Conservation (phyloP, 2,888 invertebrate genomes). For the Selenia dentaria region DNA sequence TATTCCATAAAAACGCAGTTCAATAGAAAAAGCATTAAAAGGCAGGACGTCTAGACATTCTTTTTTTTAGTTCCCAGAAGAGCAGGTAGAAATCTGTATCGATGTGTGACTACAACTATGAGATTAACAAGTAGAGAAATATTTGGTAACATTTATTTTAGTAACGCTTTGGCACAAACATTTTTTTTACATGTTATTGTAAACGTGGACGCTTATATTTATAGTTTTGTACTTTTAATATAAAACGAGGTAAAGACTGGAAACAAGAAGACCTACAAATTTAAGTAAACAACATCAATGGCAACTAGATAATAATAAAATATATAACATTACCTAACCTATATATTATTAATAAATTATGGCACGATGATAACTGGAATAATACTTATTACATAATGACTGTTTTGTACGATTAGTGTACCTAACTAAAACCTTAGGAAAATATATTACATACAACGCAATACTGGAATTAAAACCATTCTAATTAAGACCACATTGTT, state of each 20-base stretch:
- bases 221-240: constrained; percentile 20
- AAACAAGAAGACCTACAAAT: constrained; percentile 6
- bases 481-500: too few relatives aligned
- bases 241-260: constrained; percentile 16
- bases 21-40: constrained; percentile 73
- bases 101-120: constrained; percentile 10
- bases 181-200: constrained; percentile 3
- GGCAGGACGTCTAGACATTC: constrained; percentile 80
- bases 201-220: constrained; percentile 1
- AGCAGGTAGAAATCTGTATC: constrained; percentile 68
- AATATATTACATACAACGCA: too few relatives aligned
- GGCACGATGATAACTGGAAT: constrained; percentile 3
- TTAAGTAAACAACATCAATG: constrained; percentile 14
- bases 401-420: not conserved
- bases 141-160: constrained; percentile 28
- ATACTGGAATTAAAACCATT: too few relatives aligned
- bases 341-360: constrained; percentile 5
- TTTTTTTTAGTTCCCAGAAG: constrained; percentile 68
- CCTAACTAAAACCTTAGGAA: constrained; percentile 5
- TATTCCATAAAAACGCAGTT: constrained; percentile 70
- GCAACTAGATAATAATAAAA: constrained; percentile 14
- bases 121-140: constrained; percentile 26
- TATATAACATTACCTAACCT: constrained; percentile 13
- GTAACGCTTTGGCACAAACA: constrained; percentile 28
- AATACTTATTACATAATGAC: not conserved